These are phyloP conservation scores for Cynodonichthys magdalenae DNA, from an alignment of 2,797 vertebrate species.

Conservation along the genomic window DNA sequence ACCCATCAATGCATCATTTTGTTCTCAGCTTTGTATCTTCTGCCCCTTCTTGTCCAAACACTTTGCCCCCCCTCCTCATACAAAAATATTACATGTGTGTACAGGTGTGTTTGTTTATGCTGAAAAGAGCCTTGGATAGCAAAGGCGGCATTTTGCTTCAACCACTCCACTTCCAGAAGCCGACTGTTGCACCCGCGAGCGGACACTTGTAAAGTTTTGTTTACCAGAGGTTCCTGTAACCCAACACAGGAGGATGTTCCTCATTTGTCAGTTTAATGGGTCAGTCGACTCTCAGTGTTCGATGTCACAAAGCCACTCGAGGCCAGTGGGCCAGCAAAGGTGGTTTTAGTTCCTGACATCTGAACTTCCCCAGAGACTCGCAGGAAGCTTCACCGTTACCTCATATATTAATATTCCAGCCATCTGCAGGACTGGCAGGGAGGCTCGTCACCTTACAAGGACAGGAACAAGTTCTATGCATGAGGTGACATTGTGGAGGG, in stretches of 20 bases:
- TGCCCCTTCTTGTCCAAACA: too few species aligned
- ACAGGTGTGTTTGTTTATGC: background rate
- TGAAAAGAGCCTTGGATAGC: too few species aligned
- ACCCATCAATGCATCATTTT: too few species aligned
- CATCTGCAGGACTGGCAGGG: conserved; percentile 8
- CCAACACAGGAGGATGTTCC: conserved; percentile 32
- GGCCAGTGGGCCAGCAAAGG: conserved; percentile 37
- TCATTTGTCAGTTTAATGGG: conserved; percentile 24
- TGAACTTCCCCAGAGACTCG: conserved; percentile 12
- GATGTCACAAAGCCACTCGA: conserved; percentile 30
- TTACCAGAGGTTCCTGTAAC: conserved; percentile 31
- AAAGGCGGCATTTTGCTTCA: too few species aligned
- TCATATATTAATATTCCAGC: conserved; percentile 18
- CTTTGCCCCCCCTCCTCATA: too few species aligned
- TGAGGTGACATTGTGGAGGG: conserved; percentile 16
- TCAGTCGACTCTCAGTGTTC: conserved; percentile 23
- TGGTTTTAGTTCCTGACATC: conserved; percentile 35
- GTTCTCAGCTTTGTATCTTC: too few species aligned
- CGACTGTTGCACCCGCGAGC: conserved; percentile 15
- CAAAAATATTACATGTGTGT: too few species aligned
- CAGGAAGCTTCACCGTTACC: conserved; percentile 24
- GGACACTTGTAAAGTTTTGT: conserved; percentile 13
- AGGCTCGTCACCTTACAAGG: conserved; percentile 58
- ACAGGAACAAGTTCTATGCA: conserved; percentile 43
- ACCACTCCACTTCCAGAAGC: too few species aligned